A percentile compares a stretch with the other conserved stretches of the same genome.
Evolutionary conservation across 2,797 vertebrate species (phyloP).

Genomic region (Diglossa cyanea): DNA sequence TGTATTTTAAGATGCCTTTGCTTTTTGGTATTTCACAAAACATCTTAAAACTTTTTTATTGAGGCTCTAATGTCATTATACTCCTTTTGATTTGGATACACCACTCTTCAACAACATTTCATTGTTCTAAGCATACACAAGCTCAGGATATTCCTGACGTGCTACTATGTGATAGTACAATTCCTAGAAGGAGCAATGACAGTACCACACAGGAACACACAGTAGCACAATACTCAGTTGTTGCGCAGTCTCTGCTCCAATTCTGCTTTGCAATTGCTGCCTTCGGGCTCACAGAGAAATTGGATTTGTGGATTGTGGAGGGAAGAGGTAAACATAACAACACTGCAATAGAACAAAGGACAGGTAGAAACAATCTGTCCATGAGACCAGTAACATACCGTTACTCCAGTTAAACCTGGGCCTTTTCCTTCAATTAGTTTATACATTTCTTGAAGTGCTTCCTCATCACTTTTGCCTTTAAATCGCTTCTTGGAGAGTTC

Average conservation of each 20-base stretch:
- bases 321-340: background rate
- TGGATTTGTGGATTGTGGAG: background rate
- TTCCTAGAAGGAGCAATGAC: background rate
- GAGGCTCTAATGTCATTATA: background rate
- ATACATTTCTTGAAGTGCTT: slow-evolving; percentile 88
- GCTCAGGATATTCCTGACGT: background rate
- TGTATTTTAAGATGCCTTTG: background rate
- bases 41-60: background rate
- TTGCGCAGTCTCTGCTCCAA: background rate
- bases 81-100: background rate
- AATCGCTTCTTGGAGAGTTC: slow-evolving; percentile 91
- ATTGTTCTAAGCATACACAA: background rate
- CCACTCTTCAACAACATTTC: background rate
- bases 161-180: background rate
- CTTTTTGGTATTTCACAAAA: background rate
- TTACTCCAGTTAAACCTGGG: slow-evolving; percentile 88
- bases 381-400: slow-evolving; percentile 68
- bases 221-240: background rate
- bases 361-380: background rate
- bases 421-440: slow-evolving; percentile 90
- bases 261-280: background rate
- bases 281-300: background rate
- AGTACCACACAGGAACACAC: background rate
- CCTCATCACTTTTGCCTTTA: slow-evolving; percentile 88
- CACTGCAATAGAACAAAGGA: background rate